Percentiles rank a stretch among this genome's conserved stretches.
Evolutionary conservation across 2,888 invertebrate genomes (phyloP).

Genomic region (Tenthredo livida): DNA sequence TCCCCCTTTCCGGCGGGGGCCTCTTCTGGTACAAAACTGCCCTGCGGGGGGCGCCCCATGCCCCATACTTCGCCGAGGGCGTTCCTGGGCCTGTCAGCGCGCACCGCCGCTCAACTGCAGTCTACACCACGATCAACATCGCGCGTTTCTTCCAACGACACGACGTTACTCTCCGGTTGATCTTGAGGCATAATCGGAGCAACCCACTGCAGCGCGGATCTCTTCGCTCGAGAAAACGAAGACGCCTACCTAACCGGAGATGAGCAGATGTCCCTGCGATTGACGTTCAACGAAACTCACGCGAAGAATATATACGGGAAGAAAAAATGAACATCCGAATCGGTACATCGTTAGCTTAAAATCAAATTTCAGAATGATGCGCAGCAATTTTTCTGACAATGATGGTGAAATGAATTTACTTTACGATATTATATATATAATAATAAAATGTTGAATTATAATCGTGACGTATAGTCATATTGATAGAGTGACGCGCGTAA

Average conservation of each 20-base stretch:
- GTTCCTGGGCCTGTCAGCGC: slow-evolving; percentile 53
- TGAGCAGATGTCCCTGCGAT: slow-evolving; percentile 27
- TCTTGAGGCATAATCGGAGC: slow-evolving; percentile 23
- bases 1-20: slow-evolving; percentile 74
- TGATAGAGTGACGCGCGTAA: background rate
- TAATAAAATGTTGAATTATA: background rate
- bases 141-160: background rate
- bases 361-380: background rate
- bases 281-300: slow-evolving; percentile 16
- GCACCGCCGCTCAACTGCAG: slow-evolving; percentile 51
- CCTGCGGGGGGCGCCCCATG: slow-evolving; percentile 71
- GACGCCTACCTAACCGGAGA: slow-evolving; percentile 20
- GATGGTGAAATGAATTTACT: background rate
- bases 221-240: slow-evolving; percentile 17
- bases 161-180: background rate
- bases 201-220: background rate
- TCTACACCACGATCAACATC: slow-evolving; percentile 30
- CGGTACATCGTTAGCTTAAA: background rate
- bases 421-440: background rate
- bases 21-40: slow-evolving; percentile 76
- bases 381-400: background rate
- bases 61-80: slow-evolving; percentile 57
- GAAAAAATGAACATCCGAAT: slow-evolving; percentile 1
- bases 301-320: background rate
- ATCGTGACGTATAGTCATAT: background rate